A percentile compares a stretch with the other conserved stretches of the same genome.
These are phyloP conservation scores for Epistrophe eligans DNA, from an alignment of 2,888 invertebrate species.

Conservation along the genomic window DNA sequence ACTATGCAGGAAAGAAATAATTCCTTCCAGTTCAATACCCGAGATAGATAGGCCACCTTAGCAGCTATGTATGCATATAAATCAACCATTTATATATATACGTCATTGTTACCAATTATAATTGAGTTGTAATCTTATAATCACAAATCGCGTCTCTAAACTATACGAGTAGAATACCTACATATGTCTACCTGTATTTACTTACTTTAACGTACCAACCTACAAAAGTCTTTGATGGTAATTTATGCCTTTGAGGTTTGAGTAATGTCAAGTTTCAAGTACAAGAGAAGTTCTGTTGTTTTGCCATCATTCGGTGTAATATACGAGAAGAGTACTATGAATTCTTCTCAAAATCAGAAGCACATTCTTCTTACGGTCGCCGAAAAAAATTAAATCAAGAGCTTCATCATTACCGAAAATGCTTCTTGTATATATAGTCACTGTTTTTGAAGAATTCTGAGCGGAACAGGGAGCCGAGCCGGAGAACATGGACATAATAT, in stretches of 20 bases:
- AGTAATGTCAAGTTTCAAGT: conserved; percentile 58
- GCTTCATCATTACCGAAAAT: conserved; percentile 75
- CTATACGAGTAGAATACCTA: neutral
- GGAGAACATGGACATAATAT: neutral
- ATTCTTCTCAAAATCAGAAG: conserved; percentile 13
- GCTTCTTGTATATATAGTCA: conserved; percentile 21
- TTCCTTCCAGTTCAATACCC: too few species aligned
- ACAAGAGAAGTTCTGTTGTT: neutral
- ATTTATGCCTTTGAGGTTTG: conserved; percentile 48
- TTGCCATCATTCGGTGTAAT: neutral
- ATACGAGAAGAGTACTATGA: neutral
- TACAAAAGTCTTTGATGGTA: conserved; percentile 18
- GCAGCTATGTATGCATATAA: neutral
- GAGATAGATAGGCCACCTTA: too few species aligned
- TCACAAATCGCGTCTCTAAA: conserved; percentile 52
- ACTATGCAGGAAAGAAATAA: too few species aligned
- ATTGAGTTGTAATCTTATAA: conserved; percentile 35
- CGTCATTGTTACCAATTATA: conserved; percentile 66
- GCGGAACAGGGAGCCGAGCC: neutral
- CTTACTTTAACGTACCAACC: neutral
- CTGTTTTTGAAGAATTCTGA: neutral
- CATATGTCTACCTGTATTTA: neutral
- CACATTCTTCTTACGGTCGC: conserved; percentile 23
- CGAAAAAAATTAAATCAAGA: conserved; percentile 73
- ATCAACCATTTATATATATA: neutral